A percentile compares a stretch with the other conserved stretches of the same genome.
These are phyloP conservation scores for Petrolisthes cinctipes DNA, from an alignment of 2,888 invertebrate genomes.

Conservation along the genomic window DNA sequence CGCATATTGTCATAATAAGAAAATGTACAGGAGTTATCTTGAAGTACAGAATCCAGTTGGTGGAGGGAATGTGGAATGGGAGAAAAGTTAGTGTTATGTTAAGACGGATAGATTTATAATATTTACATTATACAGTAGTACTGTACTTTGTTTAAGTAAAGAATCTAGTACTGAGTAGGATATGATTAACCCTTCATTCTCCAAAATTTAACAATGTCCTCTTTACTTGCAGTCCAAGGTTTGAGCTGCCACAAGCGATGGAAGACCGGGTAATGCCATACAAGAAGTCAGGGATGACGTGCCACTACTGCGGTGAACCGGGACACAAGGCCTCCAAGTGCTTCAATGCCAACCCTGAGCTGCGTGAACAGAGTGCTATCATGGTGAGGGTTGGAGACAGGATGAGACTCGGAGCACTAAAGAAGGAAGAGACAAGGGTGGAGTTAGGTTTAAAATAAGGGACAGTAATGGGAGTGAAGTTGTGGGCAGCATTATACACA, in stretches of 20 bases:
- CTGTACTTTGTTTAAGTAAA: background rate
- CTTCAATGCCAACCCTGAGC: constrained; percentile 84
- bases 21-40: no score
- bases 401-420: no score
- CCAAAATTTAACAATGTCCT: background rate
- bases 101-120: no score
- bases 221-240: constrained; percentile 78
- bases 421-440: no score
- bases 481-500: no score
- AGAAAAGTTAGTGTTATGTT: no score
- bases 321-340: constrained; percentile 97
- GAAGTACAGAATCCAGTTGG: no score
- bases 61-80: no score
- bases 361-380: constrained; percentile 66
- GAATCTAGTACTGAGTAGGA: background rate
- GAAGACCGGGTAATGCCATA: constrained; percentile 84
- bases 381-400: constrained; percentile 28
- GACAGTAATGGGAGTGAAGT: no score
- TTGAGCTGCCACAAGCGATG: constrained; percentile 91
- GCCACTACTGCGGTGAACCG: constrained; percentile 96
- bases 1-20: no score
- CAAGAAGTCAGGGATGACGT: constrained; percentile 83
- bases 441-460: no score
- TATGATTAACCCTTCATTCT: background rate
- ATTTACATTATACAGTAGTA: background rate